Base-by-base conservation (phyloP, 2,888 invertebrate genomes). In the Agrochola lota region DNA sequence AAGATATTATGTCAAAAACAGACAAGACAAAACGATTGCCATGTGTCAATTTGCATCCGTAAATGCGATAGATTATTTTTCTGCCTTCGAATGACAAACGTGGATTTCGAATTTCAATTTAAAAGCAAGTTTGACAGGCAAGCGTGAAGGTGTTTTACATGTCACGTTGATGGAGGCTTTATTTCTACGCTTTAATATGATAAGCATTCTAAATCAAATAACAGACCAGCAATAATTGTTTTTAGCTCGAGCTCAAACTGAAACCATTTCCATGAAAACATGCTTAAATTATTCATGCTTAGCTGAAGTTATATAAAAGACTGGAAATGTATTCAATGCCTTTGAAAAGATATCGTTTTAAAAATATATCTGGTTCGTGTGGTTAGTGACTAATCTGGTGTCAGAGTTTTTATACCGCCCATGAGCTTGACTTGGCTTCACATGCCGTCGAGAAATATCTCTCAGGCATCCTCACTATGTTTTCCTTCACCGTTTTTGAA, bases 81-180 rank as follows among this genome's bases (percentile, higher is more conserved):
- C 35, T 6, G 4, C 4, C 23, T 67, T 46, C 11, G 7, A 52
- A 26, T 26, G 23, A 26, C 15, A 55, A 26, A 49, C 49, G 12
- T 75, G 26, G 7, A n/a, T 17, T 49, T 74, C 1, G 9, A 55
- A 46, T 63, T 81, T 40, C 0, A 46, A 69, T 23, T 20, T 59
- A n/a, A 11, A 55, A n/a, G 7, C 23, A 17, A 62, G 72, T 76
- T 75, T 71, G 69, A 59, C 64, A 63, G 49, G 23, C 23, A 30
- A 1, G 62, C 75, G 43, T 80, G 66, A 74, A 76, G 71, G 69
- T 15, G 60, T 78, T 75, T 57, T 40, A 30, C 17, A 67, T 62
- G 35, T 26, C 12, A 30, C 9, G n/a, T n/a, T 3, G 11, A 64
- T n/a, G 20, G 6, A 30, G 9, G 7, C 2, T 11, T 40, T 0